These are phyloP conservation scores for Agrilus mali DNA, from an alignment of 2,888 invertebrate genomes.

Conservation along the genomic window DNA sequence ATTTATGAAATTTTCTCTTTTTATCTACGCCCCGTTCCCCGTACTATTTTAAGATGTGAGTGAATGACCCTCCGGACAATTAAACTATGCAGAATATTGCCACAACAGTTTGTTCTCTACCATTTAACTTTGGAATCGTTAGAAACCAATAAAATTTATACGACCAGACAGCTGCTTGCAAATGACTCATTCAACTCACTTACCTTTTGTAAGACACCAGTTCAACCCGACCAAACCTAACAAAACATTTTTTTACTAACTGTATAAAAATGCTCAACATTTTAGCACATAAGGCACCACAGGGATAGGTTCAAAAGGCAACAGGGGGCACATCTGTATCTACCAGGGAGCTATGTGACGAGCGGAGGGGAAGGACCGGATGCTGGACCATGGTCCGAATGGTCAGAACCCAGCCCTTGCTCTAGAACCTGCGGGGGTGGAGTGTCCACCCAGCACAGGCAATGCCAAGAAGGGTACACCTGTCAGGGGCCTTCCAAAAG, in stretches of 20 bases:
- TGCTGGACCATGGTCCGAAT: constrained; percentile 66
- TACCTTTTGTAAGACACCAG: too few species aligned
- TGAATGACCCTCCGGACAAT: too few species aligned
- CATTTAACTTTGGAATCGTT: too few species aligned
- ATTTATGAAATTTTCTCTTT: too few species aligned
- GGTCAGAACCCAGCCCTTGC: constrained; percentile 74
- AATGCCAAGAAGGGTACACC: constrained; percentile 50
- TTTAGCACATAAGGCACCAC: constrained; percentile 44
- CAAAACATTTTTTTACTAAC: too few species aligned
- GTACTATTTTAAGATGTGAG: too few species aligned
- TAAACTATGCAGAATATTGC: too few species aligned
- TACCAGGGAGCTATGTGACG: constrained; percentile 58
- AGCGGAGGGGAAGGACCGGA: constrained; percentile 49
- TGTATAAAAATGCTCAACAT: constrained; percentile 13
- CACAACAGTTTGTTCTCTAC: too few species aligned
- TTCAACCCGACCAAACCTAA: not conserved
- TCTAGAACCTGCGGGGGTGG: constrained; percentile 90
- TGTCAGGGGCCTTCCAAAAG: constrained; percentile 72
- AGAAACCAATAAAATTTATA: too few species aligned
- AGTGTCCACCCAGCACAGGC: constrained; percentile 72
- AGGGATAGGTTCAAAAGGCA: constrained; percentile 66
- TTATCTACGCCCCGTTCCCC: too few species aligned
- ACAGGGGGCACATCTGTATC: constrained; percentile 58
- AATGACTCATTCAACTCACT: too few species aligned
- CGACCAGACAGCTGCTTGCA: not conserved